These are phyloP conservation scores for Podocnemis expansa DNA, from an alignment of 2,113 vertebrate species.

Conservation along the genomic window DNA sequence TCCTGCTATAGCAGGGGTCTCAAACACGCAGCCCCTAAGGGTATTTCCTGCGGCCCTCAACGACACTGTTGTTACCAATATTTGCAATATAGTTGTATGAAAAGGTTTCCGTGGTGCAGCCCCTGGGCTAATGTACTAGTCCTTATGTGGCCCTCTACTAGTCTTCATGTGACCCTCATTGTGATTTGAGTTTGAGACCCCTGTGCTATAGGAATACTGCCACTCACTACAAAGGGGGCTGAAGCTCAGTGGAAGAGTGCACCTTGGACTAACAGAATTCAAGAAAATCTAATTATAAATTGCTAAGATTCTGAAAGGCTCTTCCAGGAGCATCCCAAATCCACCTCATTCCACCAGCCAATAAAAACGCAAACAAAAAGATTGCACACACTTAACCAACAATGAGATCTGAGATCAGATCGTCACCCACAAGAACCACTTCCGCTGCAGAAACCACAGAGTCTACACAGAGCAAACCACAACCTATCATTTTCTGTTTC, in stretches of 20 bases:
- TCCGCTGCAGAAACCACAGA: constrained; percentile 73
- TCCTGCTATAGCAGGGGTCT: too few relatives aligned
- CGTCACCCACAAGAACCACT: constrained; percentile 76
- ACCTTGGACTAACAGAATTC: neutral
- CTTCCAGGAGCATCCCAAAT: constrained; percentile 9
- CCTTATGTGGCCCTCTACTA: too few relatives aligned
- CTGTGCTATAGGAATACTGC: fast-evolving
- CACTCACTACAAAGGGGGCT: neutral
- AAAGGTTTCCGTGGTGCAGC: too few relatives aligned
- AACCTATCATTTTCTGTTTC: constrained; percentile 15
- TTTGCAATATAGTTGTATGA: too few relatives aligned
- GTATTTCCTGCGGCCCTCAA: too few relatives aligned
- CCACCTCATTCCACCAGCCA: constrained; percentile 35
- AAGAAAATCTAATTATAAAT: neutral
- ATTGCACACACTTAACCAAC: constrained; percentile 40
- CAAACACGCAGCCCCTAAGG: too few relatives aligned
- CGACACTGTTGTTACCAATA: too few relatives aligned
- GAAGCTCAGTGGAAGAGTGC: neutral
- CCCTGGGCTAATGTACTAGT: too few relatives aligned
- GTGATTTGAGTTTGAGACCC: too few relatives aligned
- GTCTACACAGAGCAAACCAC: constrained; percentile 69
- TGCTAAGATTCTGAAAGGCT: neutral
- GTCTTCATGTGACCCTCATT: too few relatives aligned
- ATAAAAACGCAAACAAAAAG: constrained; percentile 56
- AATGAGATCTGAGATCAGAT: constrained; percentile 70